Evolutionary conservation across 2,113 vertebrate genomes (phyloP).

Genomic region (Trachemys scripta): DNA sequence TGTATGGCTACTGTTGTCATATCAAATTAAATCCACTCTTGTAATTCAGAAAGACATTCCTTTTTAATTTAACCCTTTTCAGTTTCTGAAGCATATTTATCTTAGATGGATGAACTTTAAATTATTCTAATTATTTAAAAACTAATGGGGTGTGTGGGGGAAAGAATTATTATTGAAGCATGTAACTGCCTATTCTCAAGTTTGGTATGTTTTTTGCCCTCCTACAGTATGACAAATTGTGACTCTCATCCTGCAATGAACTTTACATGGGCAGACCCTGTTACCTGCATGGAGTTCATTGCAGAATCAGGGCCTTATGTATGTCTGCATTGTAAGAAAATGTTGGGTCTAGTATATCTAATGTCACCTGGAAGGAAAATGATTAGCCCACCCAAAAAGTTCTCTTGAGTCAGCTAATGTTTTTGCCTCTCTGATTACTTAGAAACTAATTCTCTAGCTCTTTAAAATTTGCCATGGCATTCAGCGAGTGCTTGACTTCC

Average conservation of each 20-base stretch:
- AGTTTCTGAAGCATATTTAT: not conserved
- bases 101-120: not conserved
- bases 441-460: not conserved
- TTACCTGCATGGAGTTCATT: not conserved
- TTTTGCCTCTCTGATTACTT: not conserved
- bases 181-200: not conserved
- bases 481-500: not conserved
- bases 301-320: fast-evolving
- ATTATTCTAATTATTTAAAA: not conserved
- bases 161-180: not conserved
- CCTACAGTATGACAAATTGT: not conserved
- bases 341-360: not conserved
- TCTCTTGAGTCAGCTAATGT: not conserved
- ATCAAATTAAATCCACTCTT: slow-evolving; percentile 72
- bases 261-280: not conserved
- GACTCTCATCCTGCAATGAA: not conserved
- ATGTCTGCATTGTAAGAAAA: not conserved
- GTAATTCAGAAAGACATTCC: slow-evolving; percentile 49
- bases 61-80: slow-evolving; percentile 77
- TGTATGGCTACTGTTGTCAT: slow-evolving; percentile 76
- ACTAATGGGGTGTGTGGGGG: not conserved
- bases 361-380: fast-evolving
- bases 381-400: not conserved
- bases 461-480: not conserved
- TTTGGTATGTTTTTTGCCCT: fast-evolving